phyloP scores from a whole-genome alignment of 2,888 invertebrate genomes.

The Cosmia pyralina region DNA sequence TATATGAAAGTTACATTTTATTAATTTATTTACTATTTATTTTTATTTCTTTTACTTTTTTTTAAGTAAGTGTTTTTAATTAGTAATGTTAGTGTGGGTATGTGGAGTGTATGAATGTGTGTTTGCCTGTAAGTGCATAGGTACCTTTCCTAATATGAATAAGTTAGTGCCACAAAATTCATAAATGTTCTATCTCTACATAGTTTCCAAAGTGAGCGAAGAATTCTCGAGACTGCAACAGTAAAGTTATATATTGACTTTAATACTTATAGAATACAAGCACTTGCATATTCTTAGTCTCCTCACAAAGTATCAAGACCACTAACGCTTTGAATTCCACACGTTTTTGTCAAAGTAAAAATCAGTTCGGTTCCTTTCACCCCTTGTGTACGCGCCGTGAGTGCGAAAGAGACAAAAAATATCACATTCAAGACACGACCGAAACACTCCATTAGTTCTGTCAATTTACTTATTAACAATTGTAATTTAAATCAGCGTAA shows the following conservation, averaged over 20 bases:
- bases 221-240: neutral
- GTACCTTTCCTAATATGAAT: too few relatives aligned
- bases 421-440: slow-evolving; percentile 62
- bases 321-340: slow-evolving; percentile 51
- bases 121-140: neutral
- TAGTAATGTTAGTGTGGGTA: neutral
- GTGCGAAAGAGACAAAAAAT: slow-evolving; percentile 64
- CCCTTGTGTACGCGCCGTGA: slow-evolving; percentile 49
- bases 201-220: neutral
- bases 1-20: neutral
- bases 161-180: neutral
- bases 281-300: neutral
- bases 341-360: slow-evolving; percentile 76
- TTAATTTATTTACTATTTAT: neutral
- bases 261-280: neutral
- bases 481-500: slow-evolving; percentile 52
- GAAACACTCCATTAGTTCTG: slow-evolving; percentile 65
- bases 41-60: neutral
- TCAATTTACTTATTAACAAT: slow-evolving; percentile 65
- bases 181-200: neutral
- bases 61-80: neutral
- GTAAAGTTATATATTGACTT: neutral
- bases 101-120: too few relatives aligned
- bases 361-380: slow-evolving; percentile 80
- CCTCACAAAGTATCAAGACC: slow-evolving; percentile 78